Evolutionary conservation across 2,888 invertebrate species (phyloP).

Genomic region (Drosophila sordidapex): DNA sequence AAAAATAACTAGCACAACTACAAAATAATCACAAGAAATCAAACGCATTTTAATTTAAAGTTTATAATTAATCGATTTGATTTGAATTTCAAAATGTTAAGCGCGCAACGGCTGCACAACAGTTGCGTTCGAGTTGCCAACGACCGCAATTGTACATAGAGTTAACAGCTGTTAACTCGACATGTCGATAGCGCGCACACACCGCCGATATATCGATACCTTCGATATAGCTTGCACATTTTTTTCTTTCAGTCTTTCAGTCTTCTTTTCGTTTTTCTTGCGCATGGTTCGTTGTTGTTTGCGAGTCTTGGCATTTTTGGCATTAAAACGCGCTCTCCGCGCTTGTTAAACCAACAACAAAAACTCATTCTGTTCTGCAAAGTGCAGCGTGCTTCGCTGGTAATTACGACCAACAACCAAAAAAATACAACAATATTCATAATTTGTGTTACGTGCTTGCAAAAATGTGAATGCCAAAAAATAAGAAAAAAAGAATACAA

Average conservation of each 20-base stretch:
- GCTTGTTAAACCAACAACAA: constrained; percentile 51
- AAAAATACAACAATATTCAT: constrained; percentile 27
- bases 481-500: constrained; percentile 12
- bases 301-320: constrained; percentile 54
- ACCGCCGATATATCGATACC: constrained; percentile 22
- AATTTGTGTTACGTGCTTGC: constrained; percentile 46
- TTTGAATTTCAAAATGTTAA: constrained; percentile 8
- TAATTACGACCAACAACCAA: constrained; percentile 42
- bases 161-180: constrained; percentile 14
- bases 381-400: constrained; percentile 62
- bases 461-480: constrained; percentile 20
- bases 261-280: constrained; percentile 59
- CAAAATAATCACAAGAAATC: constrained; percentile 20
- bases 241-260: constrained; percentile 36
- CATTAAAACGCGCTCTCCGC: constrained; percentile 58
- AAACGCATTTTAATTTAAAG: neutral
- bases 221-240: constrained; percentile 31
- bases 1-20: constrained; percentile 60
- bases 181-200: constrained; percentile 3
- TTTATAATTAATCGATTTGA: neutral
- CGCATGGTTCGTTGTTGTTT: constrained; percentile 47
- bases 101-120: constrained; percentile 16
- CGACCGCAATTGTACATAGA: neutral
- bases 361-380: constrained; percentile 51
- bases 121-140: constrained; percentile 22